phyloP scores from a whole-genome alignment of 2,888 invertebrate species.

The Pseudolycoriella hygida region DNA sequence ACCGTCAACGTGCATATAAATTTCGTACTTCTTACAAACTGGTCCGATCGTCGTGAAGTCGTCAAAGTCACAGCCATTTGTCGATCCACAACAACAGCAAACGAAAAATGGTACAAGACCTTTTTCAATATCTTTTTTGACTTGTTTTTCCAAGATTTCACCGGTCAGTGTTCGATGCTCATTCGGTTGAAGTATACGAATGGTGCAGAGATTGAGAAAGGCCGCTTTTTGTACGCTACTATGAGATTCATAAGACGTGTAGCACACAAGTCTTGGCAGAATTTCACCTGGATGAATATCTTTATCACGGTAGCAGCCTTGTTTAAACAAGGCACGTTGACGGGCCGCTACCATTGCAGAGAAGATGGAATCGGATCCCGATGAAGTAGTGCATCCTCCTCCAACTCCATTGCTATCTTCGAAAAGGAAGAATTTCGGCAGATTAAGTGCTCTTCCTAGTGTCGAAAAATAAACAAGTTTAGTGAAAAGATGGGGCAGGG shows the following conservation, averaged over 20 bases:
- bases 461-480: too few relatives aligned
- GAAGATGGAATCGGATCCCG: slow-evolving; percentile 8
- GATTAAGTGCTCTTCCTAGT: slow-evolving; percentile 56
- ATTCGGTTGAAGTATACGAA: slow-evolving; percentile 48
- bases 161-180: slow-evolving; percentile 26
- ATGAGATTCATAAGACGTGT: slow-evolving; percentile 6
- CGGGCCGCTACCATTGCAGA: slow-evolving; percentile 7
- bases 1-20: slow-evolving; percentile 10
- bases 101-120: slow-evolving; percentile 9
- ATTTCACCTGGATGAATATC: neutral
- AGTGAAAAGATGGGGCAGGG: too few relatives aligned
- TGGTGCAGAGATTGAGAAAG: slow-evolving; percentile 15
- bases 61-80: slow-evolving; percentile 8
- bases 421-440: slow-evolving; percentile 55
- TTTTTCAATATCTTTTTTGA: slow-evolving; percentile 3
- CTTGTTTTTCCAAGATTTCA: slow-evolving; percentile 5
- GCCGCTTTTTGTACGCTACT: slow-evolving; percentile 6
- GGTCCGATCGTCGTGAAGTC: slow-evolving; percentile 2
- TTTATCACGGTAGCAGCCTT: neutral
- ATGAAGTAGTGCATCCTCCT: slow-evolving; percentile 50
- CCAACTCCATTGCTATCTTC: slow-evolving; percentile 50
- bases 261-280: slow-evolving; percentile 3
- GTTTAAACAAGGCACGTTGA: neutral
- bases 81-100: slow-evolving; percentile 7
- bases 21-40: slow-evolving; percentile 5